phyloP scores from a whole-genome alignment of 2,888 invertebrate species.

The Clepsis dumicolana region DNA sequence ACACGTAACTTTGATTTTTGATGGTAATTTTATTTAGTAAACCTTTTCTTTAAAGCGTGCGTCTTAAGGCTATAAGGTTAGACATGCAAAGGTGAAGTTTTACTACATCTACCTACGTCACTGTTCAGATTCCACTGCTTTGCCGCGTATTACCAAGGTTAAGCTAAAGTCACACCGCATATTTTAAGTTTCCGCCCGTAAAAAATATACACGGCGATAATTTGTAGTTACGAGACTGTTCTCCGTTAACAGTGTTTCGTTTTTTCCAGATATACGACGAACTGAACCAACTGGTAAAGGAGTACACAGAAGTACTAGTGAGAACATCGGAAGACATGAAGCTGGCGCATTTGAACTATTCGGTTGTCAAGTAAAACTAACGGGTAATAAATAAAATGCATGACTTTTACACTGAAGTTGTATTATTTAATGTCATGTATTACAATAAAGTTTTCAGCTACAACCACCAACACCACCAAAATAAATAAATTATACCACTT shows the following conservation, averaged over 20 bases:
- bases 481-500: conserved; percentile 21
- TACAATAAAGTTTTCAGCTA: neutral
- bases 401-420: conserved; percentile 9
- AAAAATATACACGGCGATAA: neutral
- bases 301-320: conserved; percentile 88
- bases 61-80: neutral
- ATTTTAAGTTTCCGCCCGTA: neutral
- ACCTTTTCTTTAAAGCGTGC: no score
- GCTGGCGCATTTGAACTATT: conserved; percentile 58
- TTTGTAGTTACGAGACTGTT: neutral
- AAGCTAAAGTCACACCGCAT: neutral
- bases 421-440: conserved; percentile 33
- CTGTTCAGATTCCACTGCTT: neutral
- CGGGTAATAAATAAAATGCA: conserved; percentile 47
- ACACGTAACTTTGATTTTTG: no score
- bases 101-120: neutral
- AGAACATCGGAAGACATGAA: conserved; percentile 89
- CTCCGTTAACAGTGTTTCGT: conserved; percentile 49
- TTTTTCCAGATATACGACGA: conserved; percentile 87
- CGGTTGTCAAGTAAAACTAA: conserved; percentile 53
- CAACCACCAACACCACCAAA: conserved; percentile 22
- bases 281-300: conserved; percentile 86
- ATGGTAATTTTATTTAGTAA: no score
- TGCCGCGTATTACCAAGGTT: neutral
- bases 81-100: neutral